Percentiles rank a stretch among this genome's conserved stretches.
Conservation (phyloP, 2,113 vertebrate species). For the Phaethornis superciliosus region DNA sequence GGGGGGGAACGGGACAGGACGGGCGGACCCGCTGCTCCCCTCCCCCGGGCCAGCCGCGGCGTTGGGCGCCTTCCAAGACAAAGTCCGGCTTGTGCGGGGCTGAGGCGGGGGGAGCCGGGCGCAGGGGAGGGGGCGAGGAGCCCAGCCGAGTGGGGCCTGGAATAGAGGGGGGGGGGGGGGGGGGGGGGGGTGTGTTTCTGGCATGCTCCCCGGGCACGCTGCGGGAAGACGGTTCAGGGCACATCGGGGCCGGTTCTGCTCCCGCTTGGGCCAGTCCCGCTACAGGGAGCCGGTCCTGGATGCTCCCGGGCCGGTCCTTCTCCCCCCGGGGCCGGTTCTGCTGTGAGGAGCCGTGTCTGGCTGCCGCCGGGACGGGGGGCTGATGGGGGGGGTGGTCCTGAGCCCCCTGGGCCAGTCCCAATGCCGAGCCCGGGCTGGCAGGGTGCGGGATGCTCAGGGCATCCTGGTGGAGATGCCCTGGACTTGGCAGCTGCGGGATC, state of each 20-base stretch:
- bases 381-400: background rate
- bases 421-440: background rate
- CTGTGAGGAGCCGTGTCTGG: too few relatives aligned
- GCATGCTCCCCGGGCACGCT: too few relatives aligned
- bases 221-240: background rate
- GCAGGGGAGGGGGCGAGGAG: background rate
- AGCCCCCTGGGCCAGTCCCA: background rate
- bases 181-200: background rate
- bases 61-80: constrained; percentile 19
- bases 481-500: background rate
- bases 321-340: fast-evolving
- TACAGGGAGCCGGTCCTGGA: background rate
- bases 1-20: background rate
- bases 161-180: background rate
- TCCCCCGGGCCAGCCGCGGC: background rate
- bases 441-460: background rate
- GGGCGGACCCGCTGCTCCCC: background rate
- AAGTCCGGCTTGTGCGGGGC: background rate
- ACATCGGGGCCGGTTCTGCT: background rate
- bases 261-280: background rate
- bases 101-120: background rate
- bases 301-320: background rate
- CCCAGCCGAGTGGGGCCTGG: background rate
- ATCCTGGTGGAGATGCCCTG: background rate
- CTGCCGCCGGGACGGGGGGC: too few relatives aligned